Evolutionary conservation across 2,113 vertebrate species (phyloP), one percentile per base, ranked within the genome.

Genomic region (Lucifuga dentata): DNA sequence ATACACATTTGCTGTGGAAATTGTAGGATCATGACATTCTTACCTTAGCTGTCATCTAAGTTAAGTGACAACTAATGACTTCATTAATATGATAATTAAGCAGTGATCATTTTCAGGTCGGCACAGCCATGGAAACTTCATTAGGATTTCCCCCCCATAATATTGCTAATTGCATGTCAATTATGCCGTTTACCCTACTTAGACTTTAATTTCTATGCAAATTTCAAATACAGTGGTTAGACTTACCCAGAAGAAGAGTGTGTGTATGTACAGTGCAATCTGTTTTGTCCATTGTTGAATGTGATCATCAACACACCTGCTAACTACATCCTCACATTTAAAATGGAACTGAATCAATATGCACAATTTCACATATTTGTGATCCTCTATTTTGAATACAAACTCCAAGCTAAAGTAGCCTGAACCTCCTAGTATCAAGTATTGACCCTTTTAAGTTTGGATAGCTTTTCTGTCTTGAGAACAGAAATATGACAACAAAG

Each of bases 81-180:
- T 87, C 80, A 89, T 91, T 90, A 90, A 90, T 87, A 89, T 87
- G 85, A 85, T 90, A 89, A 91, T 91, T 88, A 88, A 89, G 83
- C 72, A 83, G 67, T 76, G 76, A 84, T 88, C 78, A 62, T 76
- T 82, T 52, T 67, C 33, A 40, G 61, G 63, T 73, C 63, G 65
- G 67, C 55, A 69, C 59, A 48, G 77, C 68, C 70, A 70, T 61
- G 65, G 65, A 85, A 88, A 87, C 69, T 75, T 86, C 85, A 82
- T 89, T 90, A 84, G 71, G 69, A 19, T n/a, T 53, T 38, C 58
- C 46, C 73, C 64, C 17, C 63, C 55, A 78, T 84, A 85, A 85
- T 89, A 73, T 78, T 84, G 74, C 83, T 91, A 86, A 86, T 90
- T 88, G 80, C 74, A 8, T 91, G 87, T 89, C 85, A 89, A 79